phyloP scores from a whole-genome alignment of 1,140 invertebrate genomes.

The Drosophila auraria region DNA sequence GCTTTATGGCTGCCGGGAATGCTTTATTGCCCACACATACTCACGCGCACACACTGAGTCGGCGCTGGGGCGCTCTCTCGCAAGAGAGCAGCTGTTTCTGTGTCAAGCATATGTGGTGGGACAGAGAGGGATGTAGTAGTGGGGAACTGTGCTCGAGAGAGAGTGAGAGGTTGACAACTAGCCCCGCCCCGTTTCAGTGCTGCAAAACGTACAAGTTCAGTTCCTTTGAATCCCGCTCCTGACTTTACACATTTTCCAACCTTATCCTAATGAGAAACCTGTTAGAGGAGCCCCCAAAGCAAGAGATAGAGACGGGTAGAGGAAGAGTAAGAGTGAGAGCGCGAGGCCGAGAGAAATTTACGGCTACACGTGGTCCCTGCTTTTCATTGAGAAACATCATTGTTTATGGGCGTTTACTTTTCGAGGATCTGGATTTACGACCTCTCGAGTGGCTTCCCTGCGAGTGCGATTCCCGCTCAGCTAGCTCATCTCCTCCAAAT shows the following conservation, averaged over 20 bases:
- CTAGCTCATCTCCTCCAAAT: constrained; percentile 5
- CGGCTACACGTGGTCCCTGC: constrained; percentile 68
- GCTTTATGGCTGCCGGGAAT: constrained; percentile 83
- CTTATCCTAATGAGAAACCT: constrained; percentile 79
- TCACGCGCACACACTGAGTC: constrained; percentile 36
- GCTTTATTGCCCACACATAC: constrained; percentile 75
- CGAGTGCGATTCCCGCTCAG: constrained; percentile 25
- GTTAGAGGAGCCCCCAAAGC: constrained; percentile 63
- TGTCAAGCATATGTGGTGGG: constrained; percentile 70
- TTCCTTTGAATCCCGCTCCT: constrained; percentile 9
- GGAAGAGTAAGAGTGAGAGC: constrained; percentile 60
- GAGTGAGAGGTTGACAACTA: constrained; percentile 47
- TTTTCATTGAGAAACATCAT: constrained; percentile 79
- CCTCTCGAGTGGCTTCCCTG: constrained; percentile 55
- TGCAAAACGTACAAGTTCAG: constrained; percentile 40
- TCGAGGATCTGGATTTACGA: constrained; percentile 65
- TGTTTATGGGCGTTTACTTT: constrained; percentile 85
- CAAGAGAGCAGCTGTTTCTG: constrained; percentile 73
- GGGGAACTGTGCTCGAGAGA: constrained; percentile 7
- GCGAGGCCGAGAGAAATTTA: constrained; percentile 57
- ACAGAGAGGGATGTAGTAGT: constrained; percentile 63
- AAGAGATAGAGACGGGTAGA: constrained; percentile 10
- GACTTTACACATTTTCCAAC: constrained; percentile 41
- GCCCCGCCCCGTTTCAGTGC: constrained; percentile 73
- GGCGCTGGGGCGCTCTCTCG: constrained; percentile 53